Evolutionary conservation across 2,888 invertebrate species (phyloP).

Genomic region (Zaprionus bogoriensis): DNA sequence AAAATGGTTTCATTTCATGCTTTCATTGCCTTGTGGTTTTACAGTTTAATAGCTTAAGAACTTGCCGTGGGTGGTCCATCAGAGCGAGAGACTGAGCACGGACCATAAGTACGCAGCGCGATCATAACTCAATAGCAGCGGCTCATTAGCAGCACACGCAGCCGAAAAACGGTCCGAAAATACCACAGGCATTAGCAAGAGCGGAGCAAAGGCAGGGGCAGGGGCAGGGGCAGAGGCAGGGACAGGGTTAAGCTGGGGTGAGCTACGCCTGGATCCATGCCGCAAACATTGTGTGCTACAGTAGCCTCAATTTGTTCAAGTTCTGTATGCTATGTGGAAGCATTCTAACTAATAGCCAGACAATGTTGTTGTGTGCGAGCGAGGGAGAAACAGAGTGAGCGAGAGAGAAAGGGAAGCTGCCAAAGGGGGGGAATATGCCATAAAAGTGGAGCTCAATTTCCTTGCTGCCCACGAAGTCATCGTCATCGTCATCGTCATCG

Average conservation of each 20-base stretch:
- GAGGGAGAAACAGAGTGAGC: neutral
- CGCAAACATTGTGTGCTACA: constrained; percentile 31
- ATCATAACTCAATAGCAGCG: constrained; percentile 64
- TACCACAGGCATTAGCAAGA: constrained; percentile 35
- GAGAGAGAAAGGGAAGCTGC: neutral
- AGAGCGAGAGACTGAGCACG: constrained; percentile 28
- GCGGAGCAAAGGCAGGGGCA: neutral
- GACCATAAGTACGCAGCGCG: constrained; percentile 10
- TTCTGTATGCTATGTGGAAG: constrained; percentile 35
- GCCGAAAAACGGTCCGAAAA: constrained; percentile 11
- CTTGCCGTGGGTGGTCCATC: constrained; percentile 46
- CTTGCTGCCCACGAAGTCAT: constrained; percentile 68
- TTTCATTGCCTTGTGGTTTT: constrained; percentile 31
- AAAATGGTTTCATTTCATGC: neutral
- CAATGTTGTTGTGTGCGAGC: constrained; percentile 20
- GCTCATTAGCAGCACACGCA: constrained; percentile 62
- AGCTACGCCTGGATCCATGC: constrained; percentile 21
- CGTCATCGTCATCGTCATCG: constrained; percentile 20
- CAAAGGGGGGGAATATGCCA: constrained; percentile 20
- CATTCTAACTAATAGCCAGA: constrained; percentile 68
- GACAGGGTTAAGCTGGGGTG: constrained; percentile 7
- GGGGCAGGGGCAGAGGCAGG: constrained; percentile 14
- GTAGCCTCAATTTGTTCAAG: constrained; percentile 40
- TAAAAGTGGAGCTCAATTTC: constrained; percentile 67
- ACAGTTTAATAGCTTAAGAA: constrained; percentile 45